Evolutionary conservation across 2,113 vertebrate species (phyloP).

Genomic region (Excalfactoria chinensis): DNA sequence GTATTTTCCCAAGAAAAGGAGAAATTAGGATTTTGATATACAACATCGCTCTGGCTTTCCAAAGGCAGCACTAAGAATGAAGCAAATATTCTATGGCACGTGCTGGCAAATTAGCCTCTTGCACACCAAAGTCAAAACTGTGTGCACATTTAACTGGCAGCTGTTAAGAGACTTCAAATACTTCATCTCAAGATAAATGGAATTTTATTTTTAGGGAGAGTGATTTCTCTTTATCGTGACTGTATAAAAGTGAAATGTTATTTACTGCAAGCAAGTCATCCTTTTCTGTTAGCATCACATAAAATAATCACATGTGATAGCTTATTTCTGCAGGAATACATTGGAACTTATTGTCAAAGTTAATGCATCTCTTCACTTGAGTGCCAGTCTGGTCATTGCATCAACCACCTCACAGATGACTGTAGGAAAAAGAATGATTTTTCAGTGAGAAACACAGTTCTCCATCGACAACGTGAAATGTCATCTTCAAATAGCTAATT

Average conservation of each 20-base stretch:
- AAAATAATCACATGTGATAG: constrained; percentile 41
- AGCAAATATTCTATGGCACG: background rate
- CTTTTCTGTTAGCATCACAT: constrained; percentile 27
- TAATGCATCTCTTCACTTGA: background rate
- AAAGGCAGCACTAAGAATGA: background rate
- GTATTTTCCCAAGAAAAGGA: background rate
- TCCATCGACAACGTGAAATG: background rate
- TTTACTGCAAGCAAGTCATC: constrained; percentile 45
- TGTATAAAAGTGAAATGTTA: constrained; percentile 62
- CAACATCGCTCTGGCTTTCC: background rate
- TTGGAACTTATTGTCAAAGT: background rate
- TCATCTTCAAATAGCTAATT: background rate
- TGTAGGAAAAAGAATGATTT: background rate
- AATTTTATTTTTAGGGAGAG: constrained; percentile 66
- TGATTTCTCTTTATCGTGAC: constrained; percentile 48
- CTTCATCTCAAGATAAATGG: constrained; percentile 39
- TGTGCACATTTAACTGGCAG: background rate
- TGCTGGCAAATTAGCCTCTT: background rate
- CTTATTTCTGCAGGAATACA: constrained; percentile 47
- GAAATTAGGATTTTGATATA: background rate
- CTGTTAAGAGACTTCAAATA: constrained; percentile 64
- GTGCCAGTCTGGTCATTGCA: background rate
- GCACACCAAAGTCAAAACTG: background rate
- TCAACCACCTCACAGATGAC: constrained; percentile 18
- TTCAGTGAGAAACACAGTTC: constrained; percentile 3